Percentiles rank a stretch among this genome's conserved stretches.
These are phyloP conservation scores for Drosophila fungiperda DNA, from an alignment of 2,888 invertebrate genomes.

Conservation along the genomic window DNA sequence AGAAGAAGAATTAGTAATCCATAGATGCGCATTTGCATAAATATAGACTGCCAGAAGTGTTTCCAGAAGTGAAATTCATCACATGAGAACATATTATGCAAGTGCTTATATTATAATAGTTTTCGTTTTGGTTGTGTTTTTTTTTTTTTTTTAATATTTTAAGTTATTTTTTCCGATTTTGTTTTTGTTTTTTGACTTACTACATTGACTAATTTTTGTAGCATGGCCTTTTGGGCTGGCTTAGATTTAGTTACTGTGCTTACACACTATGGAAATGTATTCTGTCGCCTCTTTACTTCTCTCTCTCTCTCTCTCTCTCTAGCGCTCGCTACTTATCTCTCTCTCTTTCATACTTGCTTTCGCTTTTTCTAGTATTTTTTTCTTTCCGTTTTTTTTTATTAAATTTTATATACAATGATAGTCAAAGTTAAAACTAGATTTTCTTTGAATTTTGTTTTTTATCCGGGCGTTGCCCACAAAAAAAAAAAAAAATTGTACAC, in stretches of 20 bases:
- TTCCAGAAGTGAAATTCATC: constrained; percentile 14
- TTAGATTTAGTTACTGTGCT: constrained; percentile 45
- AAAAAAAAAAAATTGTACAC: constrained; percentile 45
- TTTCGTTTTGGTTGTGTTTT: constrained; percentile 6
- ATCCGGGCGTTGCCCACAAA: constrained; percentile 25
- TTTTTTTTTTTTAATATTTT: not conserved
- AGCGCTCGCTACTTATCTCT: not conserved
- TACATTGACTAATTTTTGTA: constrained; percentile 54
- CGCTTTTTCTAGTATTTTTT: not conserved
- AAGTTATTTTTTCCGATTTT: not conserved
- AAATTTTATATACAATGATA: constrained; percentile 53
- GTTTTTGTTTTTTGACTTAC: constrained; percentile 11
- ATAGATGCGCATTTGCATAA: constrained; percentile 20
- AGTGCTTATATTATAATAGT: constrained; percentile 36
- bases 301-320: not conserved
- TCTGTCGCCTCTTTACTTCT: constrained; percentile 17
- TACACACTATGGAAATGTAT: constrained; percentile 67
- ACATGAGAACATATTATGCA: constrained; percentile 31
- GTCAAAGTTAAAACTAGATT: constrained; percentile 53
- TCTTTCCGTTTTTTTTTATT: not conserved
- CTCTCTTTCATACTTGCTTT: not conserved
- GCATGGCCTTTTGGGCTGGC: constrained; percentile 18
- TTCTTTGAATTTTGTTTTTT: constrained; percentile 21
- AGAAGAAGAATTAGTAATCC: constrained; percentile 20
- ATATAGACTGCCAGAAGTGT: not conserved